Base-by-base conservation (phyloP, 1,140 invertebrate species). In the Heterodera schachtii region DNA sequence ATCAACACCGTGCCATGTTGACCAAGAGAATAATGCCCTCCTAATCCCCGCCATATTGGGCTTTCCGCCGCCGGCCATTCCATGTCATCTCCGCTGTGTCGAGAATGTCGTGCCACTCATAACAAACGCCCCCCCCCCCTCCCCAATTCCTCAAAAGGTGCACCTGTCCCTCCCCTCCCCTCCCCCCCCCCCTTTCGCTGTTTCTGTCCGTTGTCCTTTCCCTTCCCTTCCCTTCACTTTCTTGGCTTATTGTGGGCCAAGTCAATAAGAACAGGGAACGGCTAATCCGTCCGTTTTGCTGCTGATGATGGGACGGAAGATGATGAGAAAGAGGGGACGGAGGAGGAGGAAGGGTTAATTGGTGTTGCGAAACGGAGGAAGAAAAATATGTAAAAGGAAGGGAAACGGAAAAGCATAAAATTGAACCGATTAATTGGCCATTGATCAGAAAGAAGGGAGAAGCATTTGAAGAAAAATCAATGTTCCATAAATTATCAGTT, bases 161-260 rank as follows among this genome's bases (percentile, higher is more conserved):
- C 16, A 31, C 69, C 8, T 31, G 21, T 71, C 8, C 21, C 69
- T 19, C 69, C 21, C 21, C 7, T 69, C 7, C 67, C 67, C 41
- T 69, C 69, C 69, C 8, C 69, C 44, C 69, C 16, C 69, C 16
- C 69, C 69, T 19, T 0, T 16, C 31, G 67, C 44, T 16, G 67
- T 19, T 16, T n/a, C 69, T 31, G n/a, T 71, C 31, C 19, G 31
- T 71, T 43, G 44, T 71, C n/a, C 44, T 31, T 31, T 21, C 69
- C n/a, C 44, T 31, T 31, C 69, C 69, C 69, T 3, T 31, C 69
- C 31, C 69, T 1, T 3, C 44, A 31, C 69, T 46, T 71, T 71
- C 69, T 71, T 71, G 21, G 69, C 21, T 71, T 46, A 71, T 71
- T 71, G 69, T 71, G 69, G 69, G 69, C 69, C 69, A 71, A 71